Conservation (phyloP, 2,888 invertebrate genomes). For the Cosmorhoe ocellata region DNA sequence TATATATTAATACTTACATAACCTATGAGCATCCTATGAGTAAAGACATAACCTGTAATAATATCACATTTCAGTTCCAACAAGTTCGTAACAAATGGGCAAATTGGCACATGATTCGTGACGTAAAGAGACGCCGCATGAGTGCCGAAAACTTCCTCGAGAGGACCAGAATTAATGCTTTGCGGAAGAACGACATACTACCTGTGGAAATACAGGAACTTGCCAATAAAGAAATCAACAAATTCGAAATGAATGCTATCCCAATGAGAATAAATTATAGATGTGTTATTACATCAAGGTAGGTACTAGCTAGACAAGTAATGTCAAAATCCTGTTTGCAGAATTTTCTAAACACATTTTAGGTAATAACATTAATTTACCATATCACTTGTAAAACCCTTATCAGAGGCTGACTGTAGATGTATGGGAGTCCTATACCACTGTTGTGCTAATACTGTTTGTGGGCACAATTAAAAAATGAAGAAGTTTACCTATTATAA, state of each 20-base stretch:
- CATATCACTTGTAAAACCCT: too few relatives aligned
- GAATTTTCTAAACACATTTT: too few relatives aligned
- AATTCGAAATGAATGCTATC: conserved; percentile 89
- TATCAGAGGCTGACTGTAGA: too few relatives aligned
- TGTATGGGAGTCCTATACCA: too few relatives aligned
- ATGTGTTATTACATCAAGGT: conserved; percentile 93
- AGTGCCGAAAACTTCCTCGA: conserved; percentile 89
- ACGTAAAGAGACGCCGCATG: conserved; percentile 90
- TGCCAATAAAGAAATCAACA: conserved; percentile 88
- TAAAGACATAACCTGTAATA: too few relatives aligned
- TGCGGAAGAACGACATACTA: conserved; percentile 92
- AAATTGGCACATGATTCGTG: conserved; percentile 92
- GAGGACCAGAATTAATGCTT: conserved; percentile 90
- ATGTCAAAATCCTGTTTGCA: too few relatives aligned
- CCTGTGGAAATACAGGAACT: conserved; percentile 91
- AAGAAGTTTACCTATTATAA: too few relatives aligned
- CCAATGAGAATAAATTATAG: conserved; percentile 86
- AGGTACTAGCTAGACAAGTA: conserved; percentile 16
- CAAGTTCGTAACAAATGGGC: conserved; percentile 90
- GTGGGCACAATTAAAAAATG: too few relatives aligned
- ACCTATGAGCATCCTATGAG: too few relatives aligned
- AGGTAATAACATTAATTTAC: too few relatives aligned
- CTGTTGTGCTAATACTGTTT: too few relatives aligned
- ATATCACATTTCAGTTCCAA: conserved; percentile 85
- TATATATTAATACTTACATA: too few relatives aligned